Evolutionary conservation across 2,797 vertebrate genomes (phyloP).

Genomic region (Telmatherina bonti): DNA sequence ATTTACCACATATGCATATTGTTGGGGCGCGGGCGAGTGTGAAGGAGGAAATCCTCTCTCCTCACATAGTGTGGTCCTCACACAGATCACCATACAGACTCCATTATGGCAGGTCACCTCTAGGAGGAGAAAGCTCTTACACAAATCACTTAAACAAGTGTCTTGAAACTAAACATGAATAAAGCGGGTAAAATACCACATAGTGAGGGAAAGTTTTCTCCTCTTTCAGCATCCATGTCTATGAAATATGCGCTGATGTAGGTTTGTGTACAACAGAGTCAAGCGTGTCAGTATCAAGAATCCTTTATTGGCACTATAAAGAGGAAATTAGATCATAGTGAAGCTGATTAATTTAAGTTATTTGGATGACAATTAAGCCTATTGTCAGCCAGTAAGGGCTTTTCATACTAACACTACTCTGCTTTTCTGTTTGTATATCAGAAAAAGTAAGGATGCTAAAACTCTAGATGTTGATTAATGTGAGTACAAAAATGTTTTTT

Average conservation of each 20-base stretch:
- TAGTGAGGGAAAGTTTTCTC: not conserved
- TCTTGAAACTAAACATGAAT: not conserved
- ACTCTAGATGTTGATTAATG: not conserved
- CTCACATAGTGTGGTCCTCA: constrained; percentile 5
- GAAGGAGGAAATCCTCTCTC: constrained; percentile 20
- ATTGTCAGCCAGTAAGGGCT: not conserved
- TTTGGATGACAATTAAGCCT: not conserved
- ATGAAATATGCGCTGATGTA: not conserved
- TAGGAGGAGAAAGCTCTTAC: not conserved
- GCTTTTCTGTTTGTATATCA: not conserved
- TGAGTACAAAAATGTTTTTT: not conserved
- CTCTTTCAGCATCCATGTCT: not conserved
- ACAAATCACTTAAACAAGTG: not conserved
- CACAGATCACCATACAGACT: not conserved
- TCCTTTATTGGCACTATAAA: not conserved
- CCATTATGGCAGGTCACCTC: not conserved
- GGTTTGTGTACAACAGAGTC: not conserved
- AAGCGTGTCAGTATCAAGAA: not conserved
- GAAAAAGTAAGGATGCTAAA: not conserved
- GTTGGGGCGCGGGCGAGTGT: constrained; percentile 33
- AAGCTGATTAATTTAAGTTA: not conserved
- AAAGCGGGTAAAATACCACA: too few relatives aligned
- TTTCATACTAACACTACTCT: not conserved
- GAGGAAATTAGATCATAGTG: not conserved
- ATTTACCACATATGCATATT: constrained; percentile 74